These are phyloP conservation scores for Phalangium opilio DNA, from an alignment of 2,888 invertebrate genomes.

Conservation along the genomic window DNA sequence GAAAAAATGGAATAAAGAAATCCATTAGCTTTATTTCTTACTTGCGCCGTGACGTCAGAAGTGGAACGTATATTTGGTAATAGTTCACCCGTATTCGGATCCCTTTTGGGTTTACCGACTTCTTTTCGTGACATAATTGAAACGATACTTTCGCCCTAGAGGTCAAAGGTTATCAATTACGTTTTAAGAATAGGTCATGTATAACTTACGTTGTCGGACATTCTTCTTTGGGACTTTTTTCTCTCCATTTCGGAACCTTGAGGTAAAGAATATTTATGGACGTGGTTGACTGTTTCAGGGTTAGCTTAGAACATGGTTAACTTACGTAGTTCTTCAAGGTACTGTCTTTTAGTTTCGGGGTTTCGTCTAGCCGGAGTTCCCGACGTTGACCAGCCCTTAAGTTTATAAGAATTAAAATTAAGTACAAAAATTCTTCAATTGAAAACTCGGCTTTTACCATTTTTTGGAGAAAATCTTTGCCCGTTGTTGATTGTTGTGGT, in stretches of 20 bases:
- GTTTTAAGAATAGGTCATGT: too few relatives aligned
- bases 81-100: constrained; percentile 12
- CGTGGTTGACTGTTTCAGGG: too few relatives aligned
- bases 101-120: constrained; percentile 11
- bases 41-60: constrained; percentile 10
- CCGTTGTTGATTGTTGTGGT: constrained; percentile 18
- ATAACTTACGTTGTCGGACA: too few relatives aligned
- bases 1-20: not conserved
- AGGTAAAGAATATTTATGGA: too few relatives aligned
- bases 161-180: too few relatives aligned
- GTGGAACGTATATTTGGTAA: constrained; percentile 5
- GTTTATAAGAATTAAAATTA: not conserved
- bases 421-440: not conserved
- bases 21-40: not conserved
- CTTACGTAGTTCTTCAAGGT: constrained; percentile 11
- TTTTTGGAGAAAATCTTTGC: constrained; percentile 17
- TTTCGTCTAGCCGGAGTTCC: constrained; percentile 10
- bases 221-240: too few relatives aligned
- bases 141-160: too few relatives aligned
- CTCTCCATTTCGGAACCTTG: too few relatives aligned
- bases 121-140: not conserved
- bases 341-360: constrained; percentile 13
- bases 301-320: not conserved
- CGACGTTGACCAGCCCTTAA: constrained; percentile 14
- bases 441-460: constrained; percentile 6